phyloP scores from a whole-genome alignment of 2,888 invertebrate genomes.

The Daptonema setosum region DNA sequence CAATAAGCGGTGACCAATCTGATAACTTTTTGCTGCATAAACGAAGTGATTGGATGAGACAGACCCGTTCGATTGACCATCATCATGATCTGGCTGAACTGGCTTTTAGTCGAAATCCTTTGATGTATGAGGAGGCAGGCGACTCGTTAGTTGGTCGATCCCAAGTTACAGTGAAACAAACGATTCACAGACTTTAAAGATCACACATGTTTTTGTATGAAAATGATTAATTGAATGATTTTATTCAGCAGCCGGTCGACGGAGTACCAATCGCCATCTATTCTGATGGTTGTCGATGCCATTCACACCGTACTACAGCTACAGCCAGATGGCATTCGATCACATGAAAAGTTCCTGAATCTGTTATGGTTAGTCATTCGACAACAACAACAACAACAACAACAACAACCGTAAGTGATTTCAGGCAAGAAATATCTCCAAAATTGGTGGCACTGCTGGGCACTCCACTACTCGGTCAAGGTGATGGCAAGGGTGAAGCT shows the following conservation, averaged over 20 bases:
- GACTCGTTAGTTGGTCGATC: no score
- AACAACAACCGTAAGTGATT: conserved; percentile 1
- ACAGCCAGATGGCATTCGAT: conserved; percentile 15
- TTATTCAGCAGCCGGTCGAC: conserved; percentile 39
- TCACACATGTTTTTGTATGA: no score
- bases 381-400: background rate
- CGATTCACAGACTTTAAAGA: no score
- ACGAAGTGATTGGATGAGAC: no score
- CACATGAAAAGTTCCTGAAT: conserved; percentile 20
- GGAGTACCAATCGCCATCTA: conserved; percentile 5
- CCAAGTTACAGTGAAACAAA: no score
- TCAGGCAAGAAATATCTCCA: conserved; percentile 71
- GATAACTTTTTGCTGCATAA: no score
- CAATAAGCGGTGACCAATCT: no score
- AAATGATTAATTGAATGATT: no score
- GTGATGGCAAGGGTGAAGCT: conserved; percentile 45
- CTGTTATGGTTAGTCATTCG: conserved; percentile 25
- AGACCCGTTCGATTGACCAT: no score
- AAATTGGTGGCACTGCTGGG: conserved; percentile 65
- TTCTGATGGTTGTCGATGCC: conserved; percentile 9
- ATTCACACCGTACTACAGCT: conserved; percentile 13
- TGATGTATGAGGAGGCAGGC: no score
- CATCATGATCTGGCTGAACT: no score
- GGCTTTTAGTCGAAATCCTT: no score
- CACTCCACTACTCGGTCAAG: conserved; percentile 44